These are phyloP conservation scores for Perca flavescens DNA, from an alignment of 2,113 vertebrate species.

Conservation along the genomic window DNA sequence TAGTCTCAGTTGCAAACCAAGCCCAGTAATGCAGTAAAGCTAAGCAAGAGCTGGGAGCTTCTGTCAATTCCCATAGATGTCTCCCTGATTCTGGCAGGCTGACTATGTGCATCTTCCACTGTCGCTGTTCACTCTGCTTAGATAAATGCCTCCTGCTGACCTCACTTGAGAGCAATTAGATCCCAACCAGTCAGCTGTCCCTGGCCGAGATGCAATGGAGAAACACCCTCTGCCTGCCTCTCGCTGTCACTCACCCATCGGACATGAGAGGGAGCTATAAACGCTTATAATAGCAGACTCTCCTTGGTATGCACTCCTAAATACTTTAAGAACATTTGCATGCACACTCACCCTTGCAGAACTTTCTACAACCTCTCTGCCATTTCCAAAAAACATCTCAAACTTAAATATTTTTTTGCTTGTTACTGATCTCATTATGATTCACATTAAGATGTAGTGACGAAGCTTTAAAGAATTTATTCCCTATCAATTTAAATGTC, in stretches of 20 bases:
- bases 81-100: conserved; percentile 82
- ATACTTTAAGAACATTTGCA: conserved; percentile 61
- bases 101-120: conserved; percentile 88
- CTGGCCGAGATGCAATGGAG: conserved; percentile 86
- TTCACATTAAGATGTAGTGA: conserved; percentile 20
- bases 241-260: conserved; percentile 85
- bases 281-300: conserved; percentile 80
- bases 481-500: conserved; percentile 64
- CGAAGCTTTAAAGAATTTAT: conserved; percentile 49
- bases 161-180: conserved; percentile 99
- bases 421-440: conserved; percentile 33
- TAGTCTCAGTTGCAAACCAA: conserved; percentile 49
- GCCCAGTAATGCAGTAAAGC: conserved; percentile 84
- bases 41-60: conserved; percentile 87
- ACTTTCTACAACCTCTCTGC: conserved; percentile 22
- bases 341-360: conserved; percentile 40
- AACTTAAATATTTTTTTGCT: conserved; percentile 10
- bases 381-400: conserved; percentile 37
- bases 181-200: conserved; percentile 97
- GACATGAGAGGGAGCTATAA: conserved; percentile 96
- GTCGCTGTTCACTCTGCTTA: conserved; percentile 89
- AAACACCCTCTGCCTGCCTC: conserved; percentile 85
- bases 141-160: conserved; percentile 98
- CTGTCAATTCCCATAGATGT: conserved; percentile 93
- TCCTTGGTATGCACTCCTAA: conserved; percentile 60